These are phyloP conservation scores for Scolanthus callimorphus DNA, from an alignment of 92 coral and sea anemone genomes.

Conservation along the genomic window DNA sequence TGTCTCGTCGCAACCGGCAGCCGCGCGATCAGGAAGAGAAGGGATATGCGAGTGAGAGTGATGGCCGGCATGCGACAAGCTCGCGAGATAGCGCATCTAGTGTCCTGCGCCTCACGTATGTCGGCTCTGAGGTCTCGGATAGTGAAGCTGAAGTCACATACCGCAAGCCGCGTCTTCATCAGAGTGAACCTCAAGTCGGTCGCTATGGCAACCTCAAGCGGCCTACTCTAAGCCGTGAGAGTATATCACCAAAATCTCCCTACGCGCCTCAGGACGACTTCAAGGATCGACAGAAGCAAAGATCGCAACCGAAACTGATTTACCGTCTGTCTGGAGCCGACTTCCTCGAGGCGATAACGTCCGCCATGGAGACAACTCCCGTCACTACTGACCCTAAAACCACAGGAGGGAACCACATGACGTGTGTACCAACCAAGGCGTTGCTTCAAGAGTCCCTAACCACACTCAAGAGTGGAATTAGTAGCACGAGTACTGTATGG, in stretches of 20 bases:
- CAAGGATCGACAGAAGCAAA: constrained; percentile 59
- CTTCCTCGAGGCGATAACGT: constrained; percentile 45
- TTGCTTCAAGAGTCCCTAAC: constrained; percentile 21
- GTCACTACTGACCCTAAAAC: constrained; percentile 22
- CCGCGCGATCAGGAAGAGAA: constrained; percentile 29
- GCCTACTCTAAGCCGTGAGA: constrained; percentile 56
- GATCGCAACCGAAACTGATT: constrained; percentile 55
- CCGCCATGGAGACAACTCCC: constrained; percentile 20
- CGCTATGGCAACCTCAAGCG: constrained; percentile 42
- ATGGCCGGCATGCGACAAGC: constrained; percentile 6
- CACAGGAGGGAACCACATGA: background rate
- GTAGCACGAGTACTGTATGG: constrained; percentile 78
- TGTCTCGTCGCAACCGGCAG: constrained; percentile 2
- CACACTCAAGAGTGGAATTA: constrained; percentile 49
- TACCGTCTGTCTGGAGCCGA: constrained; percentile 77
- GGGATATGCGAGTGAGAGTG: constrained; percentile 34
- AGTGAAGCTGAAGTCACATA: constrained; percentile 41
- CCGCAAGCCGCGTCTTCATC: constrained; percentile 24
- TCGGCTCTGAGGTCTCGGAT: constrained; percentile 81
- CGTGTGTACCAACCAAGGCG: constrained; percentile 2
- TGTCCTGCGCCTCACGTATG: constrained; percentile 69
- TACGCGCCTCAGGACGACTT: constrained; percentile 88
- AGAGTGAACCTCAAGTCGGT: constrained; percentile 32
- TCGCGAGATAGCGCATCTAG: constrained; percentile 33
- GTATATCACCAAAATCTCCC: constrained; percentile 69